Base-by-base conservation (phyloP, 2,888 invertebrate genomes). In the Gerris lacustris region DNA sequence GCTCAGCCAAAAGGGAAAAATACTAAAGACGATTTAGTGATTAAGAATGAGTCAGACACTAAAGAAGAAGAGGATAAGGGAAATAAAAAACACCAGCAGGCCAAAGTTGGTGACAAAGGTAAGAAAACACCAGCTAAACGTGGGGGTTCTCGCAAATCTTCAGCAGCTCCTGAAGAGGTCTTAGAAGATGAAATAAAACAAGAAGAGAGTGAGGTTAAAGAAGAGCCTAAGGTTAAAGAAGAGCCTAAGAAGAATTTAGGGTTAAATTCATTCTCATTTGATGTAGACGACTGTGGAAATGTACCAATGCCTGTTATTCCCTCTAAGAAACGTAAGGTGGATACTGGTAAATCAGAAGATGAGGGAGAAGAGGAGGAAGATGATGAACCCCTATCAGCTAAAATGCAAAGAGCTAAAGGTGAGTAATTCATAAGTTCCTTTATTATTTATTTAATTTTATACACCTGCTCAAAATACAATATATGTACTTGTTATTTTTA, bases 391-490 rank as follows among this genome's bases (percentile, higher is more conserved):
- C 73, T 71, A 6, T 73, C 77, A 11, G 78, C 79, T 6, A 81
- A 80, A 72, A 76, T 79, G 66, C 79, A 79, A 76, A 80, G 75
- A 67, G 47, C 76, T 11, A 73, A 73, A 75, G 76, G 75, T 75
- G 68, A 68, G 1, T 9, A 15, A 44, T 62, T 62, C 45, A 18
- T 67, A 18, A 62, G 62, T n/a, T 15, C 5, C 62, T 62, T 62
- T 62, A 15, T n/a, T 62, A 62, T 62, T n/a, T 15, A 62, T 15
- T n/a, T 62, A 62, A 62, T 62, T n/a, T n/a, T 62, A 62, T 15
- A 17, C 18, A 15, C 31, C 2, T 11, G 11, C 11, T 15, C 66
- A 15, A 66, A 18, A 17, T n/a, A 66, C 66, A 15, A 66, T 66
- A 66, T 17, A 66, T 66, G 5, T 17, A 11, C 18, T 17, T 15